Percentiles rank a stretch among this genome's conserved stretches.
These are phyloP conservation scores for Polyploca ridens DNA, from an alignment of 2,888 invertebrate genomes.

Conservation along the genomic window DNA sequence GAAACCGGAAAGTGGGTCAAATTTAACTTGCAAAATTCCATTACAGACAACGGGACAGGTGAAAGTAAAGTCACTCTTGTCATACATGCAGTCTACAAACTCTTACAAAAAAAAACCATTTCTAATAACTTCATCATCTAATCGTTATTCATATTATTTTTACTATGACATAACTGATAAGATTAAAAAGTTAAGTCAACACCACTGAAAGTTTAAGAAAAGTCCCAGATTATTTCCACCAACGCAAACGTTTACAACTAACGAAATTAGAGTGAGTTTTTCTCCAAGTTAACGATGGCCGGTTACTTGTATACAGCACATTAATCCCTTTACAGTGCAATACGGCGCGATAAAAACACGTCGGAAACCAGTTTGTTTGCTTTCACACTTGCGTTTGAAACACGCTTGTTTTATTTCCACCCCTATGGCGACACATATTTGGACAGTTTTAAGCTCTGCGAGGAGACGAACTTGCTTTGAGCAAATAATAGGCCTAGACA, in stretches of 20 bases:
- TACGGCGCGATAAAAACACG: slow-evolving; percentile 25
- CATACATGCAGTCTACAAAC: too few relatives aligned
- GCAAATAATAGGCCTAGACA: too few relatives aligned
- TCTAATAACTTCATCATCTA: too few relatives aligned
- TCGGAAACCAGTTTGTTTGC: slow-evolving; percentile 14
- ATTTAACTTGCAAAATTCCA: too few relatives aligned
- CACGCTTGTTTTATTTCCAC: slow-evolving; percentile 2
- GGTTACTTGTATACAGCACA: slow-evolving; percentile 14
- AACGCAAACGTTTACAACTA: neutral
- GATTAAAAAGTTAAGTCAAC: neutral
- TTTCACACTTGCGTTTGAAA: slow-evolving; percentile 18
- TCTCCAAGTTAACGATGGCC: slow-evolving; percentile 15
- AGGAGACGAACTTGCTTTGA: too few relatives aligned
- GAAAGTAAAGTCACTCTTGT: too few relatives aligned
- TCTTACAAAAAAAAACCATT: too few relatives aligned
- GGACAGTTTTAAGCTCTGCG: too few relatives aligned
- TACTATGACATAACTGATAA: too few relatives aligned
- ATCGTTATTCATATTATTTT: too few relatives aligned
- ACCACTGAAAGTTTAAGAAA: neutral
- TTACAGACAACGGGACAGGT: too few relatives aligned
- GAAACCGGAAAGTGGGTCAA: too few relatives aligned
- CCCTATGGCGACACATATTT: neutral
- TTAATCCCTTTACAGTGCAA: slow-evolving; percentile 32
- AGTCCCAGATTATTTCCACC: neutral
- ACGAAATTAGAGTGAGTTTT: slow-evolving; percentile 8